Evolutionary conservation across 1,140 invertebrate genomes (phyloP).

Genomic region (Psilanteris sp.): DNA sequence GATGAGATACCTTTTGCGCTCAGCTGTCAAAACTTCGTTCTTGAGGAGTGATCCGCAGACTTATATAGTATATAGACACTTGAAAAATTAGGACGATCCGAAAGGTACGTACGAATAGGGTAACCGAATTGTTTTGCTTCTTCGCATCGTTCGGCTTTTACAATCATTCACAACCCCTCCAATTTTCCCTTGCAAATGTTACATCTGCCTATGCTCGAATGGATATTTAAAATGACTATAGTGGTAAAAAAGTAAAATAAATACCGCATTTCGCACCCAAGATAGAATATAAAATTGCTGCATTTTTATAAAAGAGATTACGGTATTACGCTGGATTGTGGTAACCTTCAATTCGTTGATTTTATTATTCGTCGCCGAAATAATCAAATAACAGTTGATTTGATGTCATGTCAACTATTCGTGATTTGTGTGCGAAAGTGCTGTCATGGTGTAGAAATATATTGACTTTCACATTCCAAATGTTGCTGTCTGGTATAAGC

Average conservation of each 20-base stretch:
- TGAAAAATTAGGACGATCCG: constrained; percentile 39
- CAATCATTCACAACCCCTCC: constrained; percentile 9
- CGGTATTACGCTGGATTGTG: constrained; percentile 14
- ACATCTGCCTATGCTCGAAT: neutral
- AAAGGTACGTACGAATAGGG: too few species aligned
- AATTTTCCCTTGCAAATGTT: constrained; percentile 5
- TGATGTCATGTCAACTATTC: constrained; percentile 29
- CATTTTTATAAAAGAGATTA: constrained; percentile 11
- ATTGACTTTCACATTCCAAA: constrained; percentile 2
- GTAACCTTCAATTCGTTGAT: constrained; percentile 26
- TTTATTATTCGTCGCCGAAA: constrained; percentile 40
- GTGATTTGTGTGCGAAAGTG: constrained; percentile 21
- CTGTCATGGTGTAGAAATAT: constrained; percentile 7
- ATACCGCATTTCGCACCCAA: neutral
- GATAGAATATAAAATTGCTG: constrained; percentile 8
- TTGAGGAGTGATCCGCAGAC: constrained; percentile 20
- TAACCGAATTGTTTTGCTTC: neutral
- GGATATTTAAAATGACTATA: neutral
- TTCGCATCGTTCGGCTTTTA: neutral
- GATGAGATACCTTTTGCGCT: constrained; percentile 49
- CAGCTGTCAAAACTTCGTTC: constrained; percentile 50
- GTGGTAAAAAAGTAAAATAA: constrained; percentile 8
- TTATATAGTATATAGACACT: constrained; percentile 34
- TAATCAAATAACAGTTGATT: constrained; percentile 51
- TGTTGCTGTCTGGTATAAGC: too few species aligned